Conservation (phyloP, 2,113 vertebrate species). For the Polypterus senegalus region DNA sequence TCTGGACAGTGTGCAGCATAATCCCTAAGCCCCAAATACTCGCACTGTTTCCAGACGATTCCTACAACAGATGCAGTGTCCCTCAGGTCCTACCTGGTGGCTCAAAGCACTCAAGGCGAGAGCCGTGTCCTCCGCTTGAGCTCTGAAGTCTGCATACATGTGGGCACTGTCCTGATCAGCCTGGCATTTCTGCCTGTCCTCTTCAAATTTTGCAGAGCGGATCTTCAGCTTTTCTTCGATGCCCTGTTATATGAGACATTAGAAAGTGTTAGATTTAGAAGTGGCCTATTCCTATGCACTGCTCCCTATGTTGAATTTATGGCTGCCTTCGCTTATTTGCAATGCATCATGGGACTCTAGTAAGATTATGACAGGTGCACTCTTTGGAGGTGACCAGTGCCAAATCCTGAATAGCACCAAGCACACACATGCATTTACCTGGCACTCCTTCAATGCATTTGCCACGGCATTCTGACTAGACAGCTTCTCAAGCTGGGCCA, state of each 20-base stretch:
- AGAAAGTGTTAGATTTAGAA: too few species aligned
- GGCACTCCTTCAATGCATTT: conserved; percentile 44
- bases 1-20: too few species aligned
- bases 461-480: conserved; percentile 43
- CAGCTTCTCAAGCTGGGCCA: conserved; percentile 46
- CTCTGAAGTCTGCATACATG: conserved; percentile 5
- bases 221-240: conserved; percentile 48
- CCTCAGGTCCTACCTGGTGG: conserved; percentile 47
- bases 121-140: conserved; percentile 26
- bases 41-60: too few species aligned
- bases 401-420: not conserved
- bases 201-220: conserved; percentile 49
- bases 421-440: conserved; percentile 42
- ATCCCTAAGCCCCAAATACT: too few species aligned
- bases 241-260: conserved; percentile 36
- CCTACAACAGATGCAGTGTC: too few species aligned
- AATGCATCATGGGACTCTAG: too few species aligned
- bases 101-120: conserved; percentile 32
- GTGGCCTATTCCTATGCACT: too few species aligned
- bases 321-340: too few species aligned
- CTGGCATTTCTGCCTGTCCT: conserved; percentile 36
- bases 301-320: too few species aligned
- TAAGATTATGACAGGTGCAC: too few species aligned
- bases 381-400: too few species aligned
- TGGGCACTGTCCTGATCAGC: conserved; percentile 7